Evolutionary conservation across 1,140 invertebrate species (phyloP), one percentile per base, ranked within the genome.

Genomic region (Calliopsis andreniformis): DNA sequence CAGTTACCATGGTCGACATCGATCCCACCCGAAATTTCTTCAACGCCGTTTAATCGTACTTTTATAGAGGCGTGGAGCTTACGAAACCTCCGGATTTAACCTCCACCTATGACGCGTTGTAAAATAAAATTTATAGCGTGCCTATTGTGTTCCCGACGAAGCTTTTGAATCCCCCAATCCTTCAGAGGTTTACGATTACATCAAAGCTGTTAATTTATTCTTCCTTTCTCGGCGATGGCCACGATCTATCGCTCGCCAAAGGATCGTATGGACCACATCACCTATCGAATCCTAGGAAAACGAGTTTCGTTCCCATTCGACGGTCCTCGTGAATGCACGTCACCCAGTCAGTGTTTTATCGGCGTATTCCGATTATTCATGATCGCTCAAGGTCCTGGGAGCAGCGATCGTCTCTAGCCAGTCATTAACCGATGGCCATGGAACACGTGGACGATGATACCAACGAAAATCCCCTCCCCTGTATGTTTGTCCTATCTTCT

Each of bases 281-380:
- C 12, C 32, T 70, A 70, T 45, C n/a, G 49, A 68, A 42, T 63
- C 49, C 43, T 56, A 63, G 68, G 66, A 16, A 51, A 83, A 83
- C 64, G 55, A 61, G 55, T 82, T 70, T 79, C 66, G 28, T 39
- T 45, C 47, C 4, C 64, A 35, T 39, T 39, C 32, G 55, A 55
- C n/a, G 66, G 71, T 49, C 47, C 59, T 62, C 55, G 69, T 56
- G 53, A 42, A 83, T 66, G 75, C 80, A 82, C 63, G 56, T n/a
- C n/a, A 16, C 18, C 1, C 67, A 25, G 3, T 20, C 45, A 55
- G 42, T 55, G 69, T 79, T 83, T 82, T 76, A 76, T 63, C 76
- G 42, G 55, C 72, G 69, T 61, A 70, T 82, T 75, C 75, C 80
- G 81, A 83, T 83, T 83, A 83, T 83, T 83, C 82, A 83, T 79